Percentiles rank a stretch among this genome's conserved stretches.
Evolutionary conservation across 2,113 vertebrate genomes (phyloP).

Genomic region (Aythya baeri): DNA sequence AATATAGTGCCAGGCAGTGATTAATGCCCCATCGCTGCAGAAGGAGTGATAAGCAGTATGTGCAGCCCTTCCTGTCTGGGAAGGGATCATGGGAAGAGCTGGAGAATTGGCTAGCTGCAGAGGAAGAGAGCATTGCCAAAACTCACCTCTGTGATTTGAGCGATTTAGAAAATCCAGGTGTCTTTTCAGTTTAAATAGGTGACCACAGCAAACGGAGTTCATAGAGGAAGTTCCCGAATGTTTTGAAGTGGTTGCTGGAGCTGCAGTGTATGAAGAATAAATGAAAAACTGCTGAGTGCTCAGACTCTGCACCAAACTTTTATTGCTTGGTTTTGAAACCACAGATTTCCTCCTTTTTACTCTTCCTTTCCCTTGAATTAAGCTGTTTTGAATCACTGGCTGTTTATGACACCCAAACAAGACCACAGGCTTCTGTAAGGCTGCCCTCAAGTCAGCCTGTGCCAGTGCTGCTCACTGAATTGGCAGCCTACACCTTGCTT

Average conservation of each 20-base stretch:
- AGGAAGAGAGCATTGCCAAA: slow-evolving; percentile 33
- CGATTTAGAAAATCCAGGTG: slow-evolving; percentile 60
- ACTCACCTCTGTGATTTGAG: slow-evolving; percentile 13
- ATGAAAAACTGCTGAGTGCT: slow-evolving; percentile 67
- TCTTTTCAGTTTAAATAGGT: slow-evolving; percentile 33
- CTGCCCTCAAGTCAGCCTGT: slow-evolving; percentile 29
- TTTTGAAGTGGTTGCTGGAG: neutral
- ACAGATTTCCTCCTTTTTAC: slow-evolving; percentile 47
- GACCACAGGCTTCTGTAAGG: slow-evolving; percentile 64
- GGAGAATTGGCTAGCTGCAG: slow-evolving; percentile 2
- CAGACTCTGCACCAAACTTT: slow-evolving; percentile 23
- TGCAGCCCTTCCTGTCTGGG: slow-evolving; percentile 6
- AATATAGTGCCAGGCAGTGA: neutral
- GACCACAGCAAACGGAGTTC: slow-evolving; percentile 39
- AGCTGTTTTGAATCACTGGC: slow-evolving; percentile 51
- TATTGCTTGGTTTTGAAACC: slow-evolving; percentile 66
- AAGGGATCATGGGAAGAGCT: neutral
- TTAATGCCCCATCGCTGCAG: neutral
- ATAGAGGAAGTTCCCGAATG: neutral
- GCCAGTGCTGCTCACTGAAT: slow-evolving; percentile 49
- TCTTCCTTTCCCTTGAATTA: slow-evolving; percentile 21
- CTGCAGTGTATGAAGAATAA: slow-evolving; percentile 28
- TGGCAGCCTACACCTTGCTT: slow-evolving; percentile 28
- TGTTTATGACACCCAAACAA: slow-evolving; percentile 49
- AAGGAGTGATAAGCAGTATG: neutral